Base-by-base conservation (phyloP, 2,888 invertebrate species). In the Drosophila lacicola region DNA sequence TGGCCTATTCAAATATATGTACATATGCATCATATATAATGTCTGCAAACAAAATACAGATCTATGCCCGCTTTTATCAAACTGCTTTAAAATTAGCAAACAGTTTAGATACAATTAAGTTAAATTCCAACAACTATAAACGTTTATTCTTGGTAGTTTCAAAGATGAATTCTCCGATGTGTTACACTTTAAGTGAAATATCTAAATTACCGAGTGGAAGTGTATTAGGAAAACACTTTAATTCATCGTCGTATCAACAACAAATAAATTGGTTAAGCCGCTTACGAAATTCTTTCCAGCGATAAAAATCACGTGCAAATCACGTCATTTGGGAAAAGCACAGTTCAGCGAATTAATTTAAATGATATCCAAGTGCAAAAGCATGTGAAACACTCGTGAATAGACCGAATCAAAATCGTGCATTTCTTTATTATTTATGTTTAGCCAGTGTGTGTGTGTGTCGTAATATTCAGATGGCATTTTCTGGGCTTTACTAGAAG, bases 401-500 rank as follows among this genome's bases (percentile, higher is more conserved):
- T 55, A 17, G 39, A 34, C 5, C 29, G 19, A 54, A 54, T 29
- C 46, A 36, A 46, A 46, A 11, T 37, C 17, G 11, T 51, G 53
- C 19, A 51, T 39, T 44, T 39, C 29, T 29, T 8, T 29, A 8
- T 8, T 29, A 29, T 29, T 51, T 51, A 4, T n/a, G 50, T 57
- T 25, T 25, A 50, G 19, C 5, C 17, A 19, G 10, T 5, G 42
- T 44, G 36, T 17, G 36, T 42, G 33, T 33, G 49, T 75, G 65
- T 60, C 51, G 58, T 75, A 70, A 74, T 70, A 55, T 21, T 62
- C 46, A 34, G 45, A 55, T 45, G 60, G 69, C 81, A 60, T 78
- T 69, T 67, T 60, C 51, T 68, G 74, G 68, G 63, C 70, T 74
- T 56, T 64, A 58, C 65, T 56, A 80, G 86, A 86, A 44, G 50